Base-by-base conservation (phyloP, 2,797 vertebrate species). In the Euthynnus affinis region DNA sequence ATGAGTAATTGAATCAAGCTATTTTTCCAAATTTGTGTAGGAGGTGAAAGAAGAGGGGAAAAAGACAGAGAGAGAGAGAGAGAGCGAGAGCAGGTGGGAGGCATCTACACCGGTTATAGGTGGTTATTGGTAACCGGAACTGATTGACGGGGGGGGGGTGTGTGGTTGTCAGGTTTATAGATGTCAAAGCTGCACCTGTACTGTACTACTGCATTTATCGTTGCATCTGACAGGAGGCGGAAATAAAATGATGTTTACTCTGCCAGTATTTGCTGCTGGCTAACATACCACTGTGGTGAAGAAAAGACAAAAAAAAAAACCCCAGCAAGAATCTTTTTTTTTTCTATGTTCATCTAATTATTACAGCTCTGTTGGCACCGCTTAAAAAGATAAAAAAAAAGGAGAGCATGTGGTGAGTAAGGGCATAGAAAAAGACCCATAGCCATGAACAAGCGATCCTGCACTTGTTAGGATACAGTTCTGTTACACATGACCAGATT, bases 1-100 rank as follows among this genome's bases (percentile, higher is more conserved):
- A 71, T 60, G 75, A 79, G 63, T 88, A 93, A 93, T 86, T 82
- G 76, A 78, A 91, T 87, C 59, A 77, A 61, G 81, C 71, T 80
- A 84, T 89, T 89, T 92, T 91, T 88, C 87, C 87, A 81, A 86
- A 85, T 88, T 44, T 63, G 81, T 84, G 91, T 88, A 48, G 86
- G 83, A 83, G 25, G 86, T 57, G 79, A 68, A 78, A 55, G 34
- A 23, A 55, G 25, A 29, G 29, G 14, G 17, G 17, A 49, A 25
- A 62, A 48, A 6, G 27, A 29, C 27, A 29, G 27, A 29, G 27
- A 29, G 27, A 29, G 3, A 29, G 27, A 29, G 27, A 29, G 25
- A 27, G 3, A 7, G 34, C 22, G 3, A 72, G 52, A n/a, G 7
- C 66, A 89, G 80, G 88, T 90, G 89, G 84, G 71, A 87, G 81